These are phyloP conservation scores for Cossypha niveicapilla DNA, from an alignment of 2,797 vertebrate species.

Conservation along the genomic window DNA sequence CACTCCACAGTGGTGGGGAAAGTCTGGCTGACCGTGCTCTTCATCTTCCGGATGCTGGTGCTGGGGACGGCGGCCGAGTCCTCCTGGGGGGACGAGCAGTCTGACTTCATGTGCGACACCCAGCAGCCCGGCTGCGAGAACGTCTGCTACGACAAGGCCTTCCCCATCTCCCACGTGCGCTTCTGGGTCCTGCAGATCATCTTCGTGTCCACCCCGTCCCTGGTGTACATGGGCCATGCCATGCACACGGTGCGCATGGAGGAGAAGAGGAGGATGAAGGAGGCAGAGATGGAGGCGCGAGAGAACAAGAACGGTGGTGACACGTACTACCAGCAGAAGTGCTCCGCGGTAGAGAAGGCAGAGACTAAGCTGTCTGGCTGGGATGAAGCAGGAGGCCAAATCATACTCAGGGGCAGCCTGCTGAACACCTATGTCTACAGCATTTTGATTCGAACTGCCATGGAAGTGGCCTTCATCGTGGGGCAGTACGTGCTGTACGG, in stretches of 20 bases:
- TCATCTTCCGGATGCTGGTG: constrained; percentile 97
- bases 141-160: constrained; percentile 94
- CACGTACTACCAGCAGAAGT: constrained; percentile 74
- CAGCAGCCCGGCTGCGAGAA: constrained; percentile 94
- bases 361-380: constrained; percentile 64
- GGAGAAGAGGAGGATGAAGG: constrained; percentile 82
- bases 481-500: constrained; percentile 94
- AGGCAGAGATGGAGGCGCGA: constrained; percentile 74
- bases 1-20: constrained; percentile 97
- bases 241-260: constrained; percentile 90
- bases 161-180: constrained; percentile 96
- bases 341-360: constrained; percentile 71
- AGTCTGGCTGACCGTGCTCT: constrained; percentile 95
- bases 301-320: background rate
- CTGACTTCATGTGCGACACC: constrained; percentile 93
- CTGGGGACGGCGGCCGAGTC: constrained; percentile 95
- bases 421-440: constrained; percentile 91
- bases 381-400: constrained; percentile 69
- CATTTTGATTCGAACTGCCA: constrained; percentile 90
- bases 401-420: constrained; percentile 85
- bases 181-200: constrained; percentile 98
- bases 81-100: constrained; percentile 96
- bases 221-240: constrained; percentile 95
- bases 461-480: constrained; percentile 93
- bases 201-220: constrained; percentile 94